Base-by-base conservation (phyloP, 2,888 invertebrate genomes). In the Lacanobia oleracea region DNA sequence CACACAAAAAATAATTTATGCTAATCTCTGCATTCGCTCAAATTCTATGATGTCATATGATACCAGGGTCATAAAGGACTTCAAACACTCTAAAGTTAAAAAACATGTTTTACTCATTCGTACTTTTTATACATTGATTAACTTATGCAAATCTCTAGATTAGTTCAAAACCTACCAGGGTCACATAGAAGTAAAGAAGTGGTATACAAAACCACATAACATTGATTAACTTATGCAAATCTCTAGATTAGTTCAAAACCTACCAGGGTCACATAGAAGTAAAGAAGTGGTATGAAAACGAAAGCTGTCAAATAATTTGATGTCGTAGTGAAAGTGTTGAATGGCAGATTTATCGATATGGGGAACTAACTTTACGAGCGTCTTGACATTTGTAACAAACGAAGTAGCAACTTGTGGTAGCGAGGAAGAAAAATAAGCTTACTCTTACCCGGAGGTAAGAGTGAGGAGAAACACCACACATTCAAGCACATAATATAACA, bases 241-340 rank as follows among this genome's bases (percentile, higher is more conserved):
- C 33, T 27, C 3, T 27, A 9, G 40, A 40, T 50, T n/a, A 33
- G 9, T 16, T 54, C 16, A 10, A 64, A 53, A 14, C 23, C 3
- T 40, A 74, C 69, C 74, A 77, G 68, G 78, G 57, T n/a, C n/a
- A 2, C 65, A 67, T 23, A 72, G 21, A 73, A 60, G 27, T 62
- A 48, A 56, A 67, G 73, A 12, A 63, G 62, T 77, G 61, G 79
- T 83, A 71, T 66, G 64, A 73, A 87, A 88, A 86, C 71, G 91
- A 92, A 91, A 92, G 91, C 80, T 72, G 82, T 75, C 75, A 60
- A 53, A 72, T 69, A 83, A 86, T 10, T 3, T 12, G 9, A 33
- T 86, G 87, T 85, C 83, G 81, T 77, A 85, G 92, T 85, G 91
- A 92, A 91, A 92, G 92, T 85, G 60, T 69, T 68, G 54, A 78